Percentiles rank a stretch among this genome's conserved stretches.
Conservation (phyloP, 2,113 vertebrate genomes). For the Lucifuga dentata region DNA sequence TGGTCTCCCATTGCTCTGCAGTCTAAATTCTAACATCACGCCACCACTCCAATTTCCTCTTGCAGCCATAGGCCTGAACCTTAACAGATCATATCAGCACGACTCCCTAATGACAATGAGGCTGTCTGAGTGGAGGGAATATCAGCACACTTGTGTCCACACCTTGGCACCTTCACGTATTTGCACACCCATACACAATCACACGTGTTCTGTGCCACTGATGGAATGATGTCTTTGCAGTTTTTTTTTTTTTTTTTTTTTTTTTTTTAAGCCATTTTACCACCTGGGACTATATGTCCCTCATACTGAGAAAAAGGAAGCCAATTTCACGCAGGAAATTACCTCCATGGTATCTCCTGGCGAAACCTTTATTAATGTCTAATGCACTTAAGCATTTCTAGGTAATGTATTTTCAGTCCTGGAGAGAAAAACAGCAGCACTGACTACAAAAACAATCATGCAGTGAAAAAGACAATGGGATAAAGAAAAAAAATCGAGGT, state of each 20-base stretch:
- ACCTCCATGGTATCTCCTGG: constrained; percentile 62
- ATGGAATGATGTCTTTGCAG: constrained; percentile 17
- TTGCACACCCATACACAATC: constrained; percentile 1
- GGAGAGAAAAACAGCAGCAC: constrained; percentile 49
- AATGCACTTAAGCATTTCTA: constrained; percentile 59
- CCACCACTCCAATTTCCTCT: constrained; percentile 41
- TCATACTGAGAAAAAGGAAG: constrained; percentile 44
- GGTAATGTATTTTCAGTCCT: constrained; percentile 64
- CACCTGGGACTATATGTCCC: constrained; percentile 32
- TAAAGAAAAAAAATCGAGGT: constrained; percentile 15
- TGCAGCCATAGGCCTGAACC: constrained; percentile 28
- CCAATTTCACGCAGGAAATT: constrained; percentile 72
- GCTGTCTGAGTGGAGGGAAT: constrained; percentile 14
- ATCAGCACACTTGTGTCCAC: background rate
- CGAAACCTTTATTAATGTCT: constrained; percentile 73
- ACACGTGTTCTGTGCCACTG: constrained; percentile 11
- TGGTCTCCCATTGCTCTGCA: constrained; percentile 21
- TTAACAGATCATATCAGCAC: constrained; percentile 49
- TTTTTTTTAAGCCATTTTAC: constrained; percentile 22
- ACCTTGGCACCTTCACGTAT: background rate
- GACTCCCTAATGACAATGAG: constrained; percentile 27
- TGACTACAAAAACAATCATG: constrained; percentile 31
- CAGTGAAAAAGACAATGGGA: constrained; percentile 37
- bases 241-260: constrained; percentile 25
- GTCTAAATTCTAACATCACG: constrained; percentile 39